Conservation (phyloP, 1,140 invertebrate genomes). For the Drosophila bocki region DNA sequence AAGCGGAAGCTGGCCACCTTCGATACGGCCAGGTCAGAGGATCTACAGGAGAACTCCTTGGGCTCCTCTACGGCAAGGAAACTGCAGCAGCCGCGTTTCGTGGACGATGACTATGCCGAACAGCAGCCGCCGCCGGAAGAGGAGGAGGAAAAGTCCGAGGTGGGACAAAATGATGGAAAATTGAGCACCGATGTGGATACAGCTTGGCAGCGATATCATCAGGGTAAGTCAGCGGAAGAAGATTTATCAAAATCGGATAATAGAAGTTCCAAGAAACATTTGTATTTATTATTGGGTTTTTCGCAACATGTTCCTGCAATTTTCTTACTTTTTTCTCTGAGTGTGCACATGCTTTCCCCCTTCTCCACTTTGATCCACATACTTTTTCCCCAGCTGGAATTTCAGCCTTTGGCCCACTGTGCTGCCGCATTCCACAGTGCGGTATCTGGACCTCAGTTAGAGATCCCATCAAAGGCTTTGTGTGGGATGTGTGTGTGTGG, state of each 20-base stretch:
- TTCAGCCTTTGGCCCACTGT: conserved; percentile 9
- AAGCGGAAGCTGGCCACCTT: conserved; percentile 25
- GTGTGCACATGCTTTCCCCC: background rate
- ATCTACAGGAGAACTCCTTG: conserved; percentile 39
- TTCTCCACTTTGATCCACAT: background rate
- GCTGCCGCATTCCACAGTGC: conserved; percentile 17
- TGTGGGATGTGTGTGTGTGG: conserved; percentile 18
- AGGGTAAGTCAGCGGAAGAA: conserved; percentile 29
- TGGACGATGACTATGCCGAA: conserved; percentile 43
- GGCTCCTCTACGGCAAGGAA: conserved; percentile 1
- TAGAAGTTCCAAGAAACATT: background rate
- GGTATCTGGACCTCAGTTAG: conserved; percentile 23
- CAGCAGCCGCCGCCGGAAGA: conserved; percentile 33
- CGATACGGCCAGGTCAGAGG: conserved; percentile 20
- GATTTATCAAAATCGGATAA: background rate
- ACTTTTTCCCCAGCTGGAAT: background rate
- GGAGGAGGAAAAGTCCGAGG: conserved; percentile 25
- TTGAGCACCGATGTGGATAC: conserved; percentile 26
- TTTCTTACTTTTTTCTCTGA: background rate
- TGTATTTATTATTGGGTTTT: too few relatives aligned
- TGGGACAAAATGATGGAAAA: conserved; percentile 5
- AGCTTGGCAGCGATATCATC: conserved; percentile 20
- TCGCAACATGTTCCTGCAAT: too few relatives aligned
- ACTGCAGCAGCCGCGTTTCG: conserved; percentile 20
- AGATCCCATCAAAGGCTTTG: conserved; percentile 33